These are phyloP conservation scores for Glareola pratincola DNA, from an alignment of 2,113 vertebrate species.

Conservation along the genomic window DNA sequence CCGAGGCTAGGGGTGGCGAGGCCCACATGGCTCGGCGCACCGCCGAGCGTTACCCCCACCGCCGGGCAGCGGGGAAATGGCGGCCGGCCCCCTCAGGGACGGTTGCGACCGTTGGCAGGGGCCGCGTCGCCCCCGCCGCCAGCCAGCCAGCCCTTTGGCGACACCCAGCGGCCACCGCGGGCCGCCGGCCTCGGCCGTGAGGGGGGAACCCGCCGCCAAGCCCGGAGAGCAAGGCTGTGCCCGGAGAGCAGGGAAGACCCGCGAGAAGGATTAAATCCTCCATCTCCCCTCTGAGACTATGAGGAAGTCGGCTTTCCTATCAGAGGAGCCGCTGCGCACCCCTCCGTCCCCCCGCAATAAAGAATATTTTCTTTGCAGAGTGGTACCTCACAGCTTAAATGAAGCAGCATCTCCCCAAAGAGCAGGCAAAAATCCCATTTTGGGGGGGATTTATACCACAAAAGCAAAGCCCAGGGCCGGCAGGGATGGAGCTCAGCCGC, in stretches of 20 bases:
- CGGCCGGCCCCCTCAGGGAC: accelerated
- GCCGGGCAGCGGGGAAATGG: not conserved
- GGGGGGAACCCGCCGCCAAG: too few relatives aligned
- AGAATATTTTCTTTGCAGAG: accelerated
- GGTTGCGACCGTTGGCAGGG: not conserved
- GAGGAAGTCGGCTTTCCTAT: not conserved
- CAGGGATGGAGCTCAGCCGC: not conserved
- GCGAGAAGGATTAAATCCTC: not conserved
- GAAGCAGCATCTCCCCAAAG: accelerated
- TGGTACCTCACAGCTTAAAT: not conserved
- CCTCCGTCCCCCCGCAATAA: accelerated
- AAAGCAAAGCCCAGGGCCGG: not conserved
- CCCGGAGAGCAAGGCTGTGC: not conserved
- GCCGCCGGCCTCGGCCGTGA: accelerated
- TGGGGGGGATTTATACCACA: not conserved
- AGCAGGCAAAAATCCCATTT: accelerated
- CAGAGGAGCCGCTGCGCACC: not conserved
- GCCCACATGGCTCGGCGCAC: not conserved
- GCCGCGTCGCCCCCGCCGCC: not conserved
- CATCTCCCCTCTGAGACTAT: not conserved
- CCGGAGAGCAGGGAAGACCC: not conserved
- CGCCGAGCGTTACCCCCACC: too few relatives aligned
- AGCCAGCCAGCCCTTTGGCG: not conserved
- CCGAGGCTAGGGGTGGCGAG: not conserved
- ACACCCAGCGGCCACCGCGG: not conserved